Evolutionary conservation across 2,113 vertebrate species (phyloP).

Genomic region (Formicarius rufipectus): DNA sequence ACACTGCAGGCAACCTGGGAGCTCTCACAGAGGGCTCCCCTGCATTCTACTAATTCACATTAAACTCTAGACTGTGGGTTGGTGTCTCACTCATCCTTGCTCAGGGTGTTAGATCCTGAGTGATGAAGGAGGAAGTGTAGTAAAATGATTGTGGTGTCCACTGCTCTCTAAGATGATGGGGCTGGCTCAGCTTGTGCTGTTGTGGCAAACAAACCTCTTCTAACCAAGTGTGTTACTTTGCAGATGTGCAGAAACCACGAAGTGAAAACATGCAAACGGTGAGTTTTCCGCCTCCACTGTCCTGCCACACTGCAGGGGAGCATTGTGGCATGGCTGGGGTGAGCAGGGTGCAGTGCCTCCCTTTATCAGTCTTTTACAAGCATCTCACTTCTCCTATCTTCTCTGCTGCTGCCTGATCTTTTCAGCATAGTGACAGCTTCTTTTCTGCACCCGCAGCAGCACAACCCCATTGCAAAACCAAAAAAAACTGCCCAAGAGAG

Average conservation of each 20-base stretch:
- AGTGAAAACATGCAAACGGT: background rate
- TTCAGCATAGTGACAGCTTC: background rate
- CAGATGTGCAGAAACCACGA: constrained; percentile 24
- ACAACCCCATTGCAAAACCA: background rate
- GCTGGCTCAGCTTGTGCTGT: fast-evolving
- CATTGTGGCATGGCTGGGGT: fast-evolving
- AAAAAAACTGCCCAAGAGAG: background rate
- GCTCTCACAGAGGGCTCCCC: background rate
- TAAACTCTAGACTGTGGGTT: background rate
- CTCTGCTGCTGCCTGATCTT: constrained; percentile 1
- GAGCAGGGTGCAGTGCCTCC: background rate
- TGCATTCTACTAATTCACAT: background rate
- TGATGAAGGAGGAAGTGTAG: background rate
- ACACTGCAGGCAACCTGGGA: fast-evolving
- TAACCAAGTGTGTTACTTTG: constrained; percentile 14
- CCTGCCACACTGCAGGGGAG: background rate
- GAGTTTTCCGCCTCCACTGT: background rate
- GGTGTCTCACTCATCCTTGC: background rate
- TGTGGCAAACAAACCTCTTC: background rate
- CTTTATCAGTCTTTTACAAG: constrained; percentile 6
- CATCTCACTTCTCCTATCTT: background rate
- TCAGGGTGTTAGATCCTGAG: background rate
- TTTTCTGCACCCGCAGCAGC: background rate
- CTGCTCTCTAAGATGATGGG: fast-evolving
- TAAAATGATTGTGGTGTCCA: background rate